Conservation (phyloP, 1,140 invertebrate genomes). For the Yoshiicerus persimilis region DNA sequence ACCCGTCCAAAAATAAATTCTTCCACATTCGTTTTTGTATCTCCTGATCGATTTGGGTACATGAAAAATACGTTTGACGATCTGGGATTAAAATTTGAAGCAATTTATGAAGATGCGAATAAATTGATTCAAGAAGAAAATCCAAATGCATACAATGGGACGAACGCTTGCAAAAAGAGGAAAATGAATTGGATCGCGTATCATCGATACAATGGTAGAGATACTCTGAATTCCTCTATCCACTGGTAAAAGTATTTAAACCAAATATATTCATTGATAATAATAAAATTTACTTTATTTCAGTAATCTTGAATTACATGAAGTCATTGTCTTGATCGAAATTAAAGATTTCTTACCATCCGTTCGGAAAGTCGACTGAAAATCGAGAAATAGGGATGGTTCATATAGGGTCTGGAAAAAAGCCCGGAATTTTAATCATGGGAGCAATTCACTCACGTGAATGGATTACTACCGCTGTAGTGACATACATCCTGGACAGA, state of each 20-base stretch:
- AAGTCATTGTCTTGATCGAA: background rate
- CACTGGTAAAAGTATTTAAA: no score
- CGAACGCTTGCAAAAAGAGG: background rate
- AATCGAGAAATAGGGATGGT: conserved; percentile 40
- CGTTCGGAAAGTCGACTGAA: conserved; percentile 28
- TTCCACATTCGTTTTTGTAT: conserved; percentile 19
- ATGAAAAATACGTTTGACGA: background rate
- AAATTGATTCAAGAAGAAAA: conserved; percentile 36
- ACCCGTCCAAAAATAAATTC: background rate
- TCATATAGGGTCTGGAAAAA: background rate
- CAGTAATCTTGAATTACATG: background rate
- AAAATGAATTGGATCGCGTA: conserved; percentile 32
- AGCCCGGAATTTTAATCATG: conserved; percentile 38
- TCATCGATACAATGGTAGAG: conserved; percentile 33
- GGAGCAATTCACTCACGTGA: conserved; percentile 86
- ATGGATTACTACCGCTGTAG: conserved; percentile 86
- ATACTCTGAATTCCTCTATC: background rate
- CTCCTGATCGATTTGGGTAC: conserved; percentile 1
- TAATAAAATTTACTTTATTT: background rate
- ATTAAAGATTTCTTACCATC: background rate
- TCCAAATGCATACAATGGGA: background rate
- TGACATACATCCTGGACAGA: conserved; percentile 78
- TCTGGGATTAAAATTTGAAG: conserved; percentile 6
- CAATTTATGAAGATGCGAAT: conserved; percentile 27
- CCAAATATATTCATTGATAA: background rate